These are phyloP conservation scores for Sparus aurata DNA, from an alignment of 2,797 vertebrate species.

Conservation along the genomic window DNA sequence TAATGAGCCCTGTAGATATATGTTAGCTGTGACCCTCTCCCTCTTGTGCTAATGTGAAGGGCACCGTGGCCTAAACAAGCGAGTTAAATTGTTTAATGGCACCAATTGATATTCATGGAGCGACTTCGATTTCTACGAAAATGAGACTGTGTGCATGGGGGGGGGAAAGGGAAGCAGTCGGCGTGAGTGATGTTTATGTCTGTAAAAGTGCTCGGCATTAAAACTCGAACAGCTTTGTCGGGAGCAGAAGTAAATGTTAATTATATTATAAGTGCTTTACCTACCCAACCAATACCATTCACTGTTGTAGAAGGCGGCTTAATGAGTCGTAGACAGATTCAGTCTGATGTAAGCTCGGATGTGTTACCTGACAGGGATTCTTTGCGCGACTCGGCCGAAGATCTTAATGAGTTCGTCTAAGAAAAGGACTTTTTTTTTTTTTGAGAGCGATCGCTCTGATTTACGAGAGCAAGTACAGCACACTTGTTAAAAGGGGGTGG, in stretches of 20 bases:
- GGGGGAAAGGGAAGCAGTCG: slow-evolving; percentile 3
- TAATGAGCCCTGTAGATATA: slow-evolving; percentile 39
- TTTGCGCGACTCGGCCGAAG: neutral
- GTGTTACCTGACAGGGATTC: neutral
- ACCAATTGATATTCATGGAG: slow-evolving; percentile 22
- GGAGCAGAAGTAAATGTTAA: slow-evolving; percentile 10
- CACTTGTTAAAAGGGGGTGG: neutral
- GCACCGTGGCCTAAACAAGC: slow-evolving; percentile 40
- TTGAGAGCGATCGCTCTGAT: neutral
- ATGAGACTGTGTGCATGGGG: slow-evolving; percentile 23
- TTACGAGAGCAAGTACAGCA: too few species aligned
- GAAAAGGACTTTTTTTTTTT: neutral
- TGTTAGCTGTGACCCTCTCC: neutral
- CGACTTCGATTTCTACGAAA: slow-evolving; percentile 20
- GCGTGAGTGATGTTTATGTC: slow-evolving; percentile 37
- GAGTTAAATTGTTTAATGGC: slow-evolving; percentile 42
- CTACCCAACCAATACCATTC: neutral
- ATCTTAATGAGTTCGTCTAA: neutral
- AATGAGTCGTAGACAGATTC: neutral
- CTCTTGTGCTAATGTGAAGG: neutral
- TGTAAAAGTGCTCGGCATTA: slow-evolving; percentile 2
- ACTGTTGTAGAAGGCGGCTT: neutral
- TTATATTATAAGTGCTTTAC: slow-evolving; percentile 7
- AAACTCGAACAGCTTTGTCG: slow-evolving; percentile 18
- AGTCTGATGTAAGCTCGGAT: neutral